A percentile compares a stretch with the other conserved stretches of the same genome.
Evolutionary conservation across 2,888 invertebrate genomes (phyloP).

Genomic region (Heliconius aoede): DNA sequence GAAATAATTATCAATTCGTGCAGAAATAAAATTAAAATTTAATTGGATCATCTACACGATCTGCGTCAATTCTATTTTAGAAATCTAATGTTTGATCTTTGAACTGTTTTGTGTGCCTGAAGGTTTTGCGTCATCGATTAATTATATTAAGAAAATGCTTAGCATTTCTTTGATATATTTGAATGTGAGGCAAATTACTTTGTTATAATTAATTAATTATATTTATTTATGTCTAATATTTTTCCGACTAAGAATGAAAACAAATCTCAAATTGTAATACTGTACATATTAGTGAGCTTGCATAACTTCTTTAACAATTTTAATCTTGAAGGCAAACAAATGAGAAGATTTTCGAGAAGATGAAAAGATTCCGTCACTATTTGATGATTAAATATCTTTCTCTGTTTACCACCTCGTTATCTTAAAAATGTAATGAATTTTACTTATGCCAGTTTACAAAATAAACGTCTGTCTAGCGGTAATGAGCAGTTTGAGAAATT

Average conservation of each 20-base stretch:
- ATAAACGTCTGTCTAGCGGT: background rate
- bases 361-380: slow-evolving; percentile 19
- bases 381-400: slow-evolving; percentile 21
- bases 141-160: slow-evolving; percentile 27
- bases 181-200: background rate
- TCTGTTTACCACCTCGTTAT: slow-evolving; percentile 25
- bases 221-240: background rate
- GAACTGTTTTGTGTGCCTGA: slow-evolving; percentile 43
- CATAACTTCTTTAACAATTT: slow-evolving; percentile 8
- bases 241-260: background rate
- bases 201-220: background rate
- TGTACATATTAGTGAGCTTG: background rate
- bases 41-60: slow-evolving; percentile 39
- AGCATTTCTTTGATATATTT: background rate
- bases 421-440: slow-evolving; percentile 22
- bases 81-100: slow-evolving; percentile 63
- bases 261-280: background rate
- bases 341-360: slow-evolving; percentile 14
- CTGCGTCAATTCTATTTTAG: slow-evolving; percentile 56
- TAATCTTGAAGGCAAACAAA: slow-evolving; percentile 11
- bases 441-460: slow-evolving; percentile 17
- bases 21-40: slow-evolving; percentile 6
- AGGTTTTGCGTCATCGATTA: slow-evolving; percentile 34
- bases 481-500: background rate
- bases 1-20: background rate